Base-by-base conservation (phyloP, 2,888 invertebrate species). In the Drosophila kanekoi region DNA sequence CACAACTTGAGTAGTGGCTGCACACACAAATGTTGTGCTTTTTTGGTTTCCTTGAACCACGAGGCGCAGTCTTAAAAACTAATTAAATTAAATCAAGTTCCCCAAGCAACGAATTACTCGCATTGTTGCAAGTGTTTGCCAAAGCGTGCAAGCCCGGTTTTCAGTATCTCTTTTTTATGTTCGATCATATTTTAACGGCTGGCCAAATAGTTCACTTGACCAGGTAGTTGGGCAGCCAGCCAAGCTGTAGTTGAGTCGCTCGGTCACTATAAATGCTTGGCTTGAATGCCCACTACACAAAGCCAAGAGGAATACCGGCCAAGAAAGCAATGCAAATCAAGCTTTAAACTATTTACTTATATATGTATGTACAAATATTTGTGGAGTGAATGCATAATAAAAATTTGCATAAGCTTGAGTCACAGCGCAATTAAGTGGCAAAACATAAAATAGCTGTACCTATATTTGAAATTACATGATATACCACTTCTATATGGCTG, bases 31-130 rank as follows among this genome's bases (percentile, higher is more conserved):
- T 65, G 68, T 58, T 60, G 62, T 56, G 45, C 37, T 66, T 71
- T 66, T 70, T 69, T 45, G 49, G 69, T 84, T 84, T 84, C 81
- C 87, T 84, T 87, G 87, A 87, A 81, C 81, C 74, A 70, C 47
- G 62, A 64, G 77, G 66, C 48, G 79, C 61, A 85, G 79, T 68
- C 69, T 54, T 61, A 72, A 82, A 75, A 87, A 69, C 66, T 78
- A 84, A 84, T 87, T 84, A 84, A 87, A 84, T 59, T 72, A 78
- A 87, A 84, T 81, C 82, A 81, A 84, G 85, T 87, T 84, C 79
- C 85, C 73, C 65, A 60, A 63, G 44, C 68, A 72, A 59, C 53
- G 54, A 81, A 78, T 62, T 59, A 75, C 41, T 66, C 35, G 60
- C 41, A 54, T 52, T 18, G 47, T 41, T 66, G 71, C 67, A 78